Evolutionary conservation across 2,113 vertebrate species (phyloP).

Genomic region (Hippocampus comes): DNA sequence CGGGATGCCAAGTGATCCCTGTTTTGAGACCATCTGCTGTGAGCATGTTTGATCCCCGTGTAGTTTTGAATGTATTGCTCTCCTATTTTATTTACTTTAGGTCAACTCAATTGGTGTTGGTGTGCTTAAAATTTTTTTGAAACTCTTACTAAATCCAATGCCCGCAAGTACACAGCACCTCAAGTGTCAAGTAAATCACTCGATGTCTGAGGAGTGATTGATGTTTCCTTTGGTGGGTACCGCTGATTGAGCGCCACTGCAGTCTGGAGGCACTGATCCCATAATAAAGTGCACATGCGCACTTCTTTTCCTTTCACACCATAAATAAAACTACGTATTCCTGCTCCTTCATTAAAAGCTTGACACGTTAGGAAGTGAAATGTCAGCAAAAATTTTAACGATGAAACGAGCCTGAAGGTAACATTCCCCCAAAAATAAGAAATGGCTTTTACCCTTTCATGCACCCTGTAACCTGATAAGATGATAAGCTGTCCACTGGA

Average conservation of each 20-base stretch:
- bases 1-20: background rate
- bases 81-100: background rate
- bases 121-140: constrained; percentile 13
- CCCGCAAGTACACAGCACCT: constrained; percentile 25
- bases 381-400: background rate
- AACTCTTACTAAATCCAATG: constrained; percentile 29
- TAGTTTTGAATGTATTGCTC: background rate
- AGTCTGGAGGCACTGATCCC: constrained; percentile 38
- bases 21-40: constrained; percentile 1
- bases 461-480: too few relatives aligned
- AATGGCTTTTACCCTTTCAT: too few relatives aligned
- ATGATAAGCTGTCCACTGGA: too few relatives aligned
- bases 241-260: constrained; percentile 43
- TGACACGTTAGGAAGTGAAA: constrained; percentile 19
- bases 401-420: background rate
- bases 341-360: constrained; percentile 25
- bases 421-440: too few relatives aligned
- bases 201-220: constrained; percentile 36
- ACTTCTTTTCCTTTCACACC: constrained; percentile 14
- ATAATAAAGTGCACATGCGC: constrained; percentile 25
- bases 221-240: constrained; percentile 28
- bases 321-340: constrained; percentile 21
- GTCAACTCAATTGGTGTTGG: background rate
- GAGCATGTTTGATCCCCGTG: background rate
- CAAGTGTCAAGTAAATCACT: constrained; percentile 36